Evolutionary conservation across 2,797 vertebrate species (phyloP).

Genomic region (Hydrocynus forskahlii): DNA sequence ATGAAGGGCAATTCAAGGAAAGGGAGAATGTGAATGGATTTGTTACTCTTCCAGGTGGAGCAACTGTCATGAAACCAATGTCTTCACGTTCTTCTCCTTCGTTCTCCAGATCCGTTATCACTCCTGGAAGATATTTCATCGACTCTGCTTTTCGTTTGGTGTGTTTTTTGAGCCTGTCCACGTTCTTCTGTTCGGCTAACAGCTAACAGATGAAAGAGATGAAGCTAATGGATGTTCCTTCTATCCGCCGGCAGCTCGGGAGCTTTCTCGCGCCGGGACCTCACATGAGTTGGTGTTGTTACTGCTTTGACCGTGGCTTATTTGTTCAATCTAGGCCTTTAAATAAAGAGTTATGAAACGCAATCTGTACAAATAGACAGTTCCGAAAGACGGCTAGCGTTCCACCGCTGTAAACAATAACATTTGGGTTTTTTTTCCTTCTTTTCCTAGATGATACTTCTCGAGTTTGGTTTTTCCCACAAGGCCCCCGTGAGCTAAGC

Average conservation of each 20-base stretch:
- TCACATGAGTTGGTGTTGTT: conserved; percentile 79
- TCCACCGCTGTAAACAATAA: conserved; percentile 84
- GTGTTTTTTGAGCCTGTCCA: too few relatives aligned
- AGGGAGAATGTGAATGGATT: background rate
- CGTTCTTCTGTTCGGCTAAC: background rate
- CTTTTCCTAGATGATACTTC: conserved; percentile 68
- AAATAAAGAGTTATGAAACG: conserved; percentile 81
- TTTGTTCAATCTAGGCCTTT: conserved; percentile 75
- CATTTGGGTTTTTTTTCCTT: conserved; percentile 70
- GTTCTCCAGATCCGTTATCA: conserved; percentile 3
- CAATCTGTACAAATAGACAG: conserved; percentile 83
- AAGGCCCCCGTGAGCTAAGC: conserved; percentile 68
- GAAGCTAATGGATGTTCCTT: conserved; percentile 13
- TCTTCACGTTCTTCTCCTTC: background rate
- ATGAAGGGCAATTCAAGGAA: conserved; percentile 13
- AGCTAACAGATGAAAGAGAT: background rate
- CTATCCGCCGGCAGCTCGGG: conserved; percentile 58
- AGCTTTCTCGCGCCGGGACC: conserved; percentile 63
- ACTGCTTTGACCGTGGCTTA: conserved; percentile 77
- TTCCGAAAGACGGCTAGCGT: conserved; percentile 77
- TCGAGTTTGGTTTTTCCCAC: conserved; percentile 78
- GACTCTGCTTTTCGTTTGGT: background rate
- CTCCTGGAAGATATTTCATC: background rate
- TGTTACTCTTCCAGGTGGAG: background rate
- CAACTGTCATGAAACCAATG: too few relatives aligned